These are phyloP conservation scores for Garrulus glandarius DNA, from an alignment of 2,797 vertebrate species.

Conservation along the genomic window DNA sequence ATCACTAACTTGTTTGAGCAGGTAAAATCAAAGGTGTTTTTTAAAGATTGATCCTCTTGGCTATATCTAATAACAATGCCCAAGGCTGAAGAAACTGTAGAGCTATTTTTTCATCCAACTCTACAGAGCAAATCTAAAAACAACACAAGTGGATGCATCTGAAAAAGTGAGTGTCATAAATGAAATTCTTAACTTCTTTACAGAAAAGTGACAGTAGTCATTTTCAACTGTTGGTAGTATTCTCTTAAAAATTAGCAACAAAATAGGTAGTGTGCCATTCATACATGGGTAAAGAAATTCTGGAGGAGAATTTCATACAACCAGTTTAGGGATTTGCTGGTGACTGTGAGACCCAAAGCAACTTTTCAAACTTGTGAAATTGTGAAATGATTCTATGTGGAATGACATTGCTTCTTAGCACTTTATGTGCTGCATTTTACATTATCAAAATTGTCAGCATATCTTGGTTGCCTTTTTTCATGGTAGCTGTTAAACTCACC, in stretches of 20 bases:
- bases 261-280: neutral
- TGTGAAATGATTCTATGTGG: neutral
- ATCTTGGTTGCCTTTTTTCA: neutral
- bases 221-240: neutral
- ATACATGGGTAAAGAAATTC: neutral
- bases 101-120: neutral
- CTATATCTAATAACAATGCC: neutral
- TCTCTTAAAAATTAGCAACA: neutral
- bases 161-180: neutral
- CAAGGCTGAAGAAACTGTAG: neutral
- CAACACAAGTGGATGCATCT: neutral
- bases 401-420: neutral
- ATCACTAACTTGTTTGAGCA: neutral
- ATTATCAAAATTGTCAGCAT: neutral
- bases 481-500: neutral
- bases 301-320: neutral
- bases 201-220: neutral
- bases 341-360: neutral
- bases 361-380: neutral
- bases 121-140: neutral
- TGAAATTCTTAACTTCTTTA: neutral
- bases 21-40: neutral
- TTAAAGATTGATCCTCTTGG: neutral
- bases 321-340: neutral
- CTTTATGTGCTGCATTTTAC: neutral